Conservation (phyloP, 2,113 vertebrate genomes). For the Siphamia tubifer region DNA sequence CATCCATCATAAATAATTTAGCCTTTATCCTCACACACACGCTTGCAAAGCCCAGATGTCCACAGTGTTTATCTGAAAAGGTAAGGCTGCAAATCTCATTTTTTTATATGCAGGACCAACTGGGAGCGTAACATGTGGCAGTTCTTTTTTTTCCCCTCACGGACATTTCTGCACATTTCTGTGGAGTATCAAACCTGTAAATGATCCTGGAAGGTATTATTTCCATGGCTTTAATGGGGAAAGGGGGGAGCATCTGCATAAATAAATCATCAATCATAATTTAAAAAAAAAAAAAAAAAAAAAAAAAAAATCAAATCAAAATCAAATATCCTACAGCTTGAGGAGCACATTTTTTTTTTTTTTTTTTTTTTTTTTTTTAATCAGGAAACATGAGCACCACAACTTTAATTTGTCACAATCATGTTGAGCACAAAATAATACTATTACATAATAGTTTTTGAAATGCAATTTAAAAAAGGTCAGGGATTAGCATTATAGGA, state of each 20-base stretch:
- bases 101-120: constrained; percentile 45
- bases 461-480: constrained; percentile 38
- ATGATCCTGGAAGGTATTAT: constrained; percentile 42
- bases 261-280: constrained; percentile 26
- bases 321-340: constrained; percentile 64
- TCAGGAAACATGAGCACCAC: constrained; percentile 45
- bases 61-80: constrained; percentile 57
- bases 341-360: constrained; percentile 74
- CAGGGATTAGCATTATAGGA: not conserved
- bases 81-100: constrained; percentile 48
- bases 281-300: constrained; percentile 17
- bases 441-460: constrained; percentile 16
- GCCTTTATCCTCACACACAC: constrained; percentile 50
- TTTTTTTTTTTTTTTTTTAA: too few relatives aligned
- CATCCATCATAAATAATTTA: constrained; percentile 67
- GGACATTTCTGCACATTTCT: constrained; percentile 34
- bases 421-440: constrained; percentile 53
- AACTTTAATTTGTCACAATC: constrained; percentile 36
- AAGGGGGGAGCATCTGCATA: constrained; percentile 9
- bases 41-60: constrained; percentile 62
- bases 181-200: constrained; percentile 37
- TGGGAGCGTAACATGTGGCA: constrained; percentile 18
- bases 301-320: constrained; percentile 31
- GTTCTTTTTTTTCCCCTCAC: constrained; percentile 31
- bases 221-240: constrained; percentile 51